Conservation (phyloP, 2,797 vertebrate genomes). For the Neosilurus mollespiculum region DNA sequence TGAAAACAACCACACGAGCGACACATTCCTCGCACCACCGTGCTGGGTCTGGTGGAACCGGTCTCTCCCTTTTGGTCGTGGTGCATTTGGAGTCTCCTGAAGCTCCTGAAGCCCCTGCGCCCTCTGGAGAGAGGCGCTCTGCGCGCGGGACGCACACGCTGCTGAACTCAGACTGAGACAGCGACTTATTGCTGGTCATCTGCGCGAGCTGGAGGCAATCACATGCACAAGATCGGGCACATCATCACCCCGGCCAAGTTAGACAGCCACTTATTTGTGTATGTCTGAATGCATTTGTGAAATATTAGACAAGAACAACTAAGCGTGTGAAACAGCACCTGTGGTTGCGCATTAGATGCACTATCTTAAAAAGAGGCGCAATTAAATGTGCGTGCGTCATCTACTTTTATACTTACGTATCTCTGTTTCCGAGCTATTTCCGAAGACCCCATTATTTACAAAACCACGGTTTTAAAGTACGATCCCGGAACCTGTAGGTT, state of each 20-base stretch:
- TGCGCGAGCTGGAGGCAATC: conserved; percentile 12
- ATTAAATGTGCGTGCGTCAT: neutral
- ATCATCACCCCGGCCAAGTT: conserved; percentile 1
- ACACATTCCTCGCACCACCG: conserved; percentile 90
- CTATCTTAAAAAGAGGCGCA: neutral
- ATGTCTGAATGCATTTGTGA: neutral
- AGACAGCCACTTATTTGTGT: neutral
- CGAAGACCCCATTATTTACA: conserved; percentile 27
- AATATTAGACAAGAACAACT: neutral
- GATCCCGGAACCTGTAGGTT: neutral
- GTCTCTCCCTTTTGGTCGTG: conserved; percentile 74
- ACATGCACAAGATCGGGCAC: conserved; percentile 5
- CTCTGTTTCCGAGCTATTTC: conserved; percentile 33
- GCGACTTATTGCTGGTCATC: conserved; percentile 74
- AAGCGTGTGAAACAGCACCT: neutral
- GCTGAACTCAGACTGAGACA: conserved; percentile 75
- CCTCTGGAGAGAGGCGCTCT: conserved; percentile 83
- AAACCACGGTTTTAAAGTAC: neutral
- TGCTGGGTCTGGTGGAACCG: conserved; percentile 79
- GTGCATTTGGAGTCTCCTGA: conserved; percentile 77
- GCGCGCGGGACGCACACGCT: conserved; percentile 74
- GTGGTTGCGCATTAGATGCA: neutral
- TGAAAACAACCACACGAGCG: conserved; percentile 86
- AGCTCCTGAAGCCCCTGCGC: conserved; percentile 79
- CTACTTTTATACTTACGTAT: conserved; percentile 31